Evolutionary conservation across 2,888 invertebrate genomes (phyloP).

Genomic region (Germaria angustata): DNA sequence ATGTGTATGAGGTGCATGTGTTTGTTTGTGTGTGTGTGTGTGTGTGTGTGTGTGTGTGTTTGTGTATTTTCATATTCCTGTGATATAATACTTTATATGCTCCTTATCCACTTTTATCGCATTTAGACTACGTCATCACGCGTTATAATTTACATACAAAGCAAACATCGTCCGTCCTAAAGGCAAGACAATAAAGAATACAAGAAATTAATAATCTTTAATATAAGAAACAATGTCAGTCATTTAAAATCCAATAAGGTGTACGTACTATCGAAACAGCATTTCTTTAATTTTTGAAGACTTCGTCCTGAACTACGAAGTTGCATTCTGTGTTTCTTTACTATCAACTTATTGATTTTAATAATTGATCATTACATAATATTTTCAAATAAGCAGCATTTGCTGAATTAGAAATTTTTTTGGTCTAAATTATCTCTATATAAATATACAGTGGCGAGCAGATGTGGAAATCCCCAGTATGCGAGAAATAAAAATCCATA

Average conservation of each 20-base stretch:
- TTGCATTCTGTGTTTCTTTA: too few species aligned
- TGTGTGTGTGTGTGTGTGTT: background rate
- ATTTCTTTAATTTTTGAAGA: too few species aligned
- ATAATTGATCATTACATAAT: too few species aligned
- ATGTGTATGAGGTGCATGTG: background rate
- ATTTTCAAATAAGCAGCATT: too few species aligned
- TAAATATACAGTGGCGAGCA: too few species aligned
- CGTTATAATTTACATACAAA: conserved; percentile 13
- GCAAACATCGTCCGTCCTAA: background rate
- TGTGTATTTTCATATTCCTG: conserved; percentile 23
- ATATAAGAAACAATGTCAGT: conserved; percentile 18
- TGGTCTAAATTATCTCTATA: too few species aligned
- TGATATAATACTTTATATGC: conserved; percentile 36
- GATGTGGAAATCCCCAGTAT: too few species aligned
- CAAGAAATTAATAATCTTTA: conserved; percentile 21
- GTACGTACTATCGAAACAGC: too few species aligned
- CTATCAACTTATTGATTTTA: too few species aligned
- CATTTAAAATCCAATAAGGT: conserved; percentile 18
- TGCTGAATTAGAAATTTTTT: too few species aligned
- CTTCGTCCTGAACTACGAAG: background rate
- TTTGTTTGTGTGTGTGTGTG: background rate
- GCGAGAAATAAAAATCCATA: too few species aligned
- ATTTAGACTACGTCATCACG: conserved; percentile 57
- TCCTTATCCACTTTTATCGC: conserved; percentile 38
- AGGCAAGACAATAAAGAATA: background rate